Conservation (phyloP, 2,888 invertebrate genomes). For the Dascillus cervinus region DNA sequence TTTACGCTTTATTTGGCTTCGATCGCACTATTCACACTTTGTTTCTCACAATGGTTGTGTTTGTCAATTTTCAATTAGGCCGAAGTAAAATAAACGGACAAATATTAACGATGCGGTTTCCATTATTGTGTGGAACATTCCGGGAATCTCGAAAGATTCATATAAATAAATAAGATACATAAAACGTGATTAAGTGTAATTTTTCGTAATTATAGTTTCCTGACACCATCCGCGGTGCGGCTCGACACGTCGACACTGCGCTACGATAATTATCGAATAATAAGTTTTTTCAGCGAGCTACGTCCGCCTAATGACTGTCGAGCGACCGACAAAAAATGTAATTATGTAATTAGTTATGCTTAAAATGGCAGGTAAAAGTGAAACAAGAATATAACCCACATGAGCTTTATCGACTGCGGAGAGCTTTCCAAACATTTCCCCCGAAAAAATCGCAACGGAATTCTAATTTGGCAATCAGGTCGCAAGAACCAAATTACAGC, state of each 20-base stretch:
- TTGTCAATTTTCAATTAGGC: no score
- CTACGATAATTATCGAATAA: slow-evolving; percentile 36
- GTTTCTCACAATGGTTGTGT: no score
- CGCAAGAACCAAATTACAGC: slow-evolving; percentile 13
- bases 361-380: slow-evolving; percentile 40
- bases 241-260: slow-evolving; percentile 28
- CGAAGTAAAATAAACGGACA: no score
- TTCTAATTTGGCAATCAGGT: slow-evolving; percentile 13
- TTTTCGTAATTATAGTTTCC: slow-evolving; percentile 35
- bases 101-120: no score
- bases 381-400: slow-evolving; percentile 30
- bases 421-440: no score
- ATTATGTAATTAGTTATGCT: slow-evolving; percentile 44
- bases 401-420: no score
- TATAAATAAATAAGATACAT: slow-evolving; percentile 14
- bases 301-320: slow-evolving; percentile 34
- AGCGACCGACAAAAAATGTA: slow-evolving; percentile 32
- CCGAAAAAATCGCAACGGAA: slow-evolving; percentile 12
- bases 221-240: slow-evolving; percentile 7
- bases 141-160: no score
- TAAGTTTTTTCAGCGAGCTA: slow-evolving; percentile 27
- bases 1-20: no score
- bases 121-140: background rate
- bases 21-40: no score
- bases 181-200: slow-evolving; percentile 28